Base-by-base conservation (phyloP, 2,888 invertebrate genomes). In the Colletes collaris region DNA sequence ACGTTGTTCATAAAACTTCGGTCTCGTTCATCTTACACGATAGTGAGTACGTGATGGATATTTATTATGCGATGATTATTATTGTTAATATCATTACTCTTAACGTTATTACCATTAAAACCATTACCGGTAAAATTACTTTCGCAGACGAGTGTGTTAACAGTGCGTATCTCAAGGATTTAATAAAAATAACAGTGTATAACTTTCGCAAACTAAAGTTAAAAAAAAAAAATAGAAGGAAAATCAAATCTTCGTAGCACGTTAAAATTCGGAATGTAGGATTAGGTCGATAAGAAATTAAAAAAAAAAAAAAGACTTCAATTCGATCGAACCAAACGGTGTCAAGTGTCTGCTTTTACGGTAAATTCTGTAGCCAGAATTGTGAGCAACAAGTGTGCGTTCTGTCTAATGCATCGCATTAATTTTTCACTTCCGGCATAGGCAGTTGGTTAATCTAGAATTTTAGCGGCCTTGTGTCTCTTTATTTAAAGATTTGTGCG, bases 61-160 rank as follows among this genome's bases (percentile, higher is more conserved):
- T 63, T 66, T 70, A 85, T 82, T 85, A 85, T 78, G 78, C 63
- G 68, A 66, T 62, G 77, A 85, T 76, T 77, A 80, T 83, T 85
- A 76, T 37, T 71, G 70, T 85, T 78, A 82, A 60, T 64, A 69
- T 76, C 69, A 44, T 77, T 79, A 75, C 13, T 50, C 73, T 80
- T 85, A 85, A 62, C 50, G 46, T 77, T 79, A 84, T 77, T 69
- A 68, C 58, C 56, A 60, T 76, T 73, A 59, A 70, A 72, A 72
- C 56, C 46, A 66, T 71, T 67, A 78, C 58, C 35, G 71, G 63
- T 74, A 69, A 50, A 49, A 59, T 69, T 85, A 80, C 75, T 80
- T 85, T 85, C 73, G 60, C 72, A 44, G 60, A 74, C 53, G 76
- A 40, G 27, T 44, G 59, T 27, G 49, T 66, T 68, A 55, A 70